phyloP scores from a whole-genome alignment of 2,113 vertebrate species.

The Centrocercus urophasianus region DNA sequence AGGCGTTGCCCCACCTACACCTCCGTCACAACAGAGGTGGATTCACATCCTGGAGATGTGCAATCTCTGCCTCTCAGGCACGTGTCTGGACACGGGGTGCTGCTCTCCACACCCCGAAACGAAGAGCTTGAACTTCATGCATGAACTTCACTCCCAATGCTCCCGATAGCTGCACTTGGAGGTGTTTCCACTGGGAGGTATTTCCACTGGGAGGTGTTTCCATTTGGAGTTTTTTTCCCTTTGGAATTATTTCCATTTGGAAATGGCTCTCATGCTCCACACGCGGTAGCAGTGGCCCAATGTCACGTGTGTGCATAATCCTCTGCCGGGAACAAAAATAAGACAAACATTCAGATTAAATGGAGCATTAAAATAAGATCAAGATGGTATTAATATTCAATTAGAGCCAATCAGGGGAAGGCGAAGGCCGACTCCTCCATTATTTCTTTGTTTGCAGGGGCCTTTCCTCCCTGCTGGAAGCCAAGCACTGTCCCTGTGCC shows the following conservation, averaged over 20 bases:
- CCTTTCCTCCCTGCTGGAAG: not conserved
- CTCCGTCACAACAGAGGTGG: slow-evolving; percentile 71
- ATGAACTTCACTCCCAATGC: fast-evolving
- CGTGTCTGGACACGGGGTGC: slow-evolving; percentile 30
- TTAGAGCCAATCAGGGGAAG: not conserved
- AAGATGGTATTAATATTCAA: not conserved
- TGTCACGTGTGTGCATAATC: not conserved
- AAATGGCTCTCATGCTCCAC: not conserved
- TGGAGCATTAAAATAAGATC: not conserved
- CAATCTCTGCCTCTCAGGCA: slow-evolving; percentile 45
- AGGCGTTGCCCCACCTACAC: slow-evolving; percentile 36
- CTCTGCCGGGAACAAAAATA: not conserved
- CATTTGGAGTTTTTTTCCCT: not conserved
- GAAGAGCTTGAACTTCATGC: not conserved
- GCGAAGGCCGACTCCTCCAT: not conserved
- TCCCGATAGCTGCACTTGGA: fast-evolving
- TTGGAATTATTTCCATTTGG: not conserved
- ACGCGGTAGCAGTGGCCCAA: fast-evolving
- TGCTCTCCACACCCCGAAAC: not conserved
- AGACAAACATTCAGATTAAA: not conserved
- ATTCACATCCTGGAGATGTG: slow-evolving; percentile 15
- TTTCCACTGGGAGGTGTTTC: not conserved
- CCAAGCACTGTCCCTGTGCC: fast-evolving
- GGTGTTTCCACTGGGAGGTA: not conserved
- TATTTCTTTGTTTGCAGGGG: not conserved